Evolutionary conservation across 2,888 invertebrate species (phyloP), one percentile per base, ranked within the genome.

Genomic region (Cabera pusaria): DNA sequence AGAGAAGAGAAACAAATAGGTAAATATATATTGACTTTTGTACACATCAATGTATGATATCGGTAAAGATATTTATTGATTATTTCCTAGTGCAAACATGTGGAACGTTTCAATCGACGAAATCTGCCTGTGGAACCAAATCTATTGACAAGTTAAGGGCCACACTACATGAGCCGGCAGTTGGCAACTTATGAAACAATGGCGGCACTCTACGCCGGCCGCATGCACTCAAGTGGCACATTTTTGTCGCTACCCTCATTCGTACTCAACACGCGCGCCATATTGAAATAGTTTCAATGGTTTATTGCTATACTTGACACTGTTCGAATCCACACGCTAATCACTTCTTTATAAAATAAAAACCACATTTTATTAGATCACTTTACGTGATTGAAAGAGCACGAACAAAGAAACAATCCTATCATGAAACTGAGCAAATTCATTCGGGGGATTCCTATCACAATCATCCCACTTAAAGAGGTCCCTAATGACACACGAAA

Each of bases 401-500:
- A 7, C 12, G 8, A 26, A 39, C 26, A 39, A 40, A 37, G 17
- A 44, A 6, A 34, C 17, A 22, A 28, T 38, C n/a, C n/a, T n/a
- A 38, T 38, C 17, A 28, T 35, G 10, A 27, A 32, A n/a, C 26
- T 24, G 38, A 39, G 38, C 31, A 24, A 29, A 23, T 22, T 23
- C 9, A 29, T 5, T 41, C 35, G 37, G 39, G 33, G 43, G 48
- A 38, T 28, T 38, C 7, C 46, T 49, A 46, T 48, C 37, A 33
- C 41, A 53, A 64, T 56, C 53, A 50, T 51, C 57, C 25, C 53
- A 59, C 57, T 50, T 55, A 59, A 55, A 50, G 49, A 58, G 56
- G 50, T 46, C 60, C 54, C 59, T 67, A 67, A 68, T 64, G 68
- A 62, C 52, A 60, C 62, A 61, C 60, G 56, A 65, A 67, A 65